Evolutionary conservation across 1,140 invertebrate genomes (phyloP).

Genomic region (Pseudoatta argentina): DNA sequence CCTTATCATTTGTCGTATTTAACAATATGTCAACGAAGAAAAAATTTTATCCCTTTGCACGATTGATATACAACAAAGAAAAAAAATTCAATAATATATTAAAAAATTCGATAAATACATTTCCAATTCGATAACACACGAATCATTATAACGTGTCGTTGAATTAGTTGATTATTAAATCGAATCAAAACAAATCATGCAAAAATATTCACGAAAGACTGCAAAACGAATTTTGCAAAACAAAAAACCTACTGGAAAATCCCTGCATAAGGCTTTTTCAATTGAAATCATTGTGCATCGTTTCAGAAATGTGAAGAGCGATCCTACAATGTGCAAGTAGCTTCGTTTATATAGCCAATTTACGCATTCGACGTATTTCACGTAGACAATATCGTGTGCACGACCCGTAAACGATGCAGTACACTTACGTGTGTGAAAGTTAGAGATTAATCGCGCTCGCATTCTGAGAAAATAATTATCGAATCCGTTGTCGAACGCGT

Average conservation of each 20-base stretch:
- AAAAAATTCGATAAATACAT: background rate
- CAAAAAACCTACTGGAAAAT: background rate
- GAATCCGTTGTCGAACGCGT: background rate
- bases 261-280: background rate
- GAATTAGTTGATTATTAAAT: conserved; percentile 17
- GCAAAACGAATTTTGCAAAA: background rate
- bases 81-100: conserved; percentile 2
- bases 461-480: background rate
- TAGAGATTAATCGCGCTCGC: conserved; percentile 2
- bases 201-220: background rate
- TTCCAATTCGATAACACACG: conserved; percentile 17
- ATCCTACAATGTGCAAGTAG: conserved; percentile 2
- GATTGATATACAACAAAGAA: background rate
- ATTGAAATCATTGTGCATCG: background rate
- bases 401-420: background rate
- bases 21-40: background rate
- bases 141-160: background rate
- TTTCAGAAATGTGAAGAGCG: conserved; percentile 1
- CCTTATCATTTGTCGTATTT: background rate
- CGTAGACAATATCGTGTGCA: background rate
- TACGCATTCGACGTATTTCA: background rate
- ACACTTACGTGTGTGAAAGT: background rate
- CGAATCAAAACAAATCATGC: conserved; percentile 4
- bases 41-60: background rate
- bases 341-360: background rate